These are phyloP conservation scores for Tuberolachnus salignus DNA, from an alignment of 2,888 invertebrate species.

Conservation along the genomic window DNA sequence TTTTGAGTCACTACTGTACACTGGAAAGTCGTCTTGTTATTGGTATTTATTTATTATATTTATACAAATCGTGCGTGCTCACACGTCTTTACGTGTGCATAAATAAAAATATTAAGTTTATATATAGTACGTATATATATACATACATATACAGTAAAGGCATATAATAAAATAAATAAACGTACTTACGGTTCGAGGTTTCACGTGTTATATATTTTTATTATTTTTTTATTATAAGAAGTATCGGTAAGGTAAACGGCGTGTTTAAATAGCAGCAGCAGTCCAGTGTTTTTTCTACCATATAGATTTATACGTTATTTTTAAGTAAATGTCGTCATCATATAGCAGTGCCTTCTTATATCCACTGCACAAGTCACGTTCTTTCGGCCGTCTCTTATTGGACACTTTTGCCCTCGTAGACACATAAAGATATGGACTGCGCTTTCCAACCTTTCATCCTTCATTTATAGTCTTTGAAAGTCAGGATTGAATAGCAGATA, in stretches of 20 bases:
- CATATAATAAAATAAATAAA: neutral
- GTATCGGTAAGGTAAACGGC: neutral
- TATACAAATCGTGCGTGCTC: too few species aligned
- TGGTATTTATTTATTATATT: too few species aligned
- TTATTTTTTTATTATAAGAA: neutral
- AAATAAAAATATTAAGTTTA: too few species aligned
- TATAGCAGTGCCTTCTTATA: neutral
- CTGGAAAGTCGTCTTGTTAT: too few species aligned
- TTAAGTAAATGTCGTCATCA: slow-evolving; percentile 16
- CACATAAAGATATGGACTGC: too few species aligned
- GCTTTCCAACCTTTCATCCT: too few species aligned
- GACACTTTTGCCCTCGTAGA: slow-evolving; percentile 11
- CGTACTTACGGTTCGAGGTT: neutral
- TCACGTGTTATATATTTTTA: neutral
- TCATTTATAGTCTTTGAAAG: too few species aligned
- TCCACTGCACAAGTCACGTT: neutral
- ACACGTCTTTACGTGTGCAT: too few species aligned
- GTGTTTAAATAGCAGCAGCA: neutral
- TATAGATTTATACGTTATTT: slow-evolving; percentile 1
- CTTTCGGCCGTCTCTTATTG: slow-evolving; percentile 27
- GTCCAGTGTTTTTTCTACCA: slow-evolving; percentile 32
- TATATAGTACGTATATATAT: too few species aligned
- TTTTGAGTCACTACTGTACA: too few species aligned
- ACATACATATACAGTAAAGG: too few species aligned
- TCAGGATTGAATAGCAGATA: too few species aligned